Evolutionary conservation across 2,113 vertebrate genomes (phyloP).

Genomic region (Seriola quinqueradiata): DNA sequence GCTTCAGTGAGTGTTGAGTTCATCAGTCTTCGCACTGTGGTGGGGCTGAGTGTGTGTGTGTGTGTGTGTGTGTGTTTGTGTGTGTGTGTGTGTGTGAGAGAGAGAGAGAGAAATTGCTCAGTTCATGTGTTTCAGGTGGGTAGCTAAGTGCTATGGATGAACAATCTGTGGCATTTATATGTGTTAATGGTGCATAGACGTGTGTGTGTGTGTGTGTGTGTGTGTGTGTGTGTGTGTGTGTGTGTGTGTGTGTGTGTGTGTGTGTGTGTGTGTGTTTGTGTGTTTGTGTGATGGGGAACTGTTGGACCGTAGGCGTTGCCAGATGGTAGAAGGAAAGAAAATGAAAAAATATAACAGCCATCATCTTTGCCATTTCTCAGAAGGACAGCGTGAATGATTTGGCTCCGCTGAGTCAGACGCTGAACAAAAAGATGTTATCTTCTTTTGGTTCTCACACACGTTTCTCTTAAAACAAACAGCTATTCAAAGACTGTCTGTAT

Average conservation of each 20-base stretch:
- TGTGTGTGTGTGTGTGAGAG: constrained; percentile 3
- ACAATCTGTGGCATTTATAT: constrained; percentile 47
- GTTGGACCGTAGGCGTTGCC: constrained; percentile 75
- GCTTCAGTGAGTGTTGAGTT: constrained; percentile 34
- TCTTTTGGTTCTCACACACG: constrained; percentile 22
- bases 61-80: constrained; percentile 4
- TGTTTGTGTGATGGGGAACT: constrained; percentile 35
- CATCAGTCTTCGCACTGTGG: constrained; percentile 3
- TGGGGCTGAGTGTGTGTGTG: constrained; percentile 18
- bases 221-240: constrained; percentile 18
- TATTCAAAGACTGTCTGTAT: constrained; percentile 7
- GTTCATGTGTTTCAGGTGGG: constrained; percentile 37
- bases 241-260: constrained; percentile 1
- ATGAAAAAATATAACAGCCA: constrained; percentile 48
- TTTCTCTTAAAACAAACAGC: constrained; percentile 30
- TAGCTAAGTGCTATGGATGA: constrained; percentile 52
- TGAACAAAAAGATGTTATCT: constrained; percentile 41
- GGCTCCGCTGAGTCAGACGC: constrained; percentile 44
- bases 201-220: constrained; percentile 29
- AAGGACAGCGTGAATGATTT: constrained; percentile 52
- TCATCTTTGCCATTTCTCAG: constrained; percentile 45
- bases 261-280: constrained; percentile 20
- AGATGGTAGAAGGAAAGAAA: constrained; percentile 72
- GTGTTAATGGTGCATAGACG: constrained; percentile 28
- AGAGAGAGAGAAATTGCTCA: constrained; percentile 29